These are phyloP conservation scores for Antheraea yamamai DNA, from an alignment of 2,888 invertebrate genomes.

Conservation along the genomic window DNA sequence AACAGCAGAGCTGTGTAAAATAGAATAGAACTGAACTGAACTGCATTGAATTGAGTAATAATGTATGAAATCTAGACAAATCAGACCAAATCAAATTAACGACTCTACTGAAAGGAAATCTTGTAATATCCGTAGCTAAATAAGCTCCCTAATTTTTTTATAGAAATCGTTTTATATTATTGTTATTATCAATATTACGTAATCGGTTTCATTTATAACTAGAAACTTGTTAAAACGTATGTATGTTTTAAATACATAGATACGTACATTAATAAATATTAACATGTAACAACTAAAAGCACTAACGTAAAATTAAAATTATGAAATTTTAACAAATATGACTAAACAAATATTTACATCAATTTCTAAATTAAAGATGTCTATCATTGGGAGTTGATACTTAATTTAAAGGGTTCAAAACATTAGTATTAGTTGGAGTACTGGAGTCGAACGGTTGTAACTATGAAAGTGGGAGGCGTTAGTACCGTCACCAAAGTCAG, in stretches of 20 bases:
- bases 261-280: background rate
- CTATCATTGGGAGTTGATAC: slow-evolving; percentile 25
- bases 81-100: no score
- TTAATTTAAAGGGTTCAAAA: background rate
- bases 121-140: no score
- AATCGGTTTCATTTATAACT: background rate
- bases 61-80: no score
- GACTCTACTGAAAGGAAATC: no score
- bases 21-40: no score
- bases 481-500: slow-evolving; percentile 45
- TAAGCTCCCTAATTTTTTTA: no score
- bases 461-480: slow-evolving; percentile 29
- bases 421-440: no score
- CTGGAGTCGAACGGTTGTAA: background rate
- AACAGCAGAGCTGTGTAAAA: no score
- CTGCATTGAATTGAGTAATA: no score
- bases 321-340: background rate
- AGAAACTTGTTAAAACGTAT: background rate
- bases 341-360: slow-evolving; percentile 18
- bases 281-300: background rate
- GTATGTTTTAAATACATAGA: background rate
- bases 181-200: no score
- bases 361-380: slow-evolving; percentile 31
- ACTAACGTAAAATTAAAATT: slow-evolving; percentile 6
- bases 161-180: no score